Evolutionary conservation across 2,888 invertebrate species (phyloP), one percentile per base, ranked within the genome.

Genomic region (Heliconius charithonia): DNA sequence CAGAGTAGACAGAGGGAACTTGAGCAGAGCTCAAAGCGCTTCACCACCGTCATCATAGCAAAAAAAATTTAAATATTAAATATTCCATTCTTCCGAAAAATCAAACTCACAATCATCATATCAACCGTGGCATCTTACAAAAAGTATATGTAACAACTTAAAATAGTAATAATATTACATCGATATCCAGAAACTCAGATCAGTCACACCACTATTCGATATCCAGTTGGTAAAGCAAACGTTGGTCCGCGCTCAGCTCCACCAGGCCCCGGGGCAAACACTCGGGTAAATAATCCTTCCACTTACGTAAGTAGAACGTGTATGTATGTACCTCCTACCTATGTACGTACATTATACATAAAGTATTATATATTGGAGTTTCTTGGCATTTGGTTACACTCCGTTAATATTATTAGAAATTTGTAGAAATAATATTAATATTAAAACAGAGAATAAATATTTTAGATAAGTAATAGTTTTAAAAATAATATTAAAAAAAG

Each of bases 211-310:
- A 83, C 93, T 92, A 91, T 59, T 81, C 85, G 88, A 88, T 90
- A 93, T 91, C 91, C 92, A 92, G 93, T 92, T 90, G 89, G 92
- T 91, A 93, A 92, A 89, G 93, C 92, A 92, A 93, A 93, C 92
- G 93, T 91, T 92, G 90, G 92, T 87, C 92, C 90, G 89, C 88
- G 87, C 86, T 82, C 83, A 83, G 85, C 86, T 84, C 87, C 85
- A 86, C 89, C 87, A 71, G 66, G 77, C 72, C 77, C 65, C 87
- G 86, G 85, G 88, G 91, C 90, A 89, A 91, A 92, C 59, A 77
- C 73, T 88, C 85, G 84, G 84, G 91, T 91, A 92, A 91, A 91
- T 90, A 92, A 86, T 87, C 83, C 83, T 81, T 79, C 70, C 66
- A 78, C 69, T 63, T 76, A 78, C 63, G 27, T 81, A 79, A 66